Percentiles rank a stretch among this genome's conserved stretches.
Evolutionary conservation across 1,140 invertebrate genomes (phyloP).

Genomic region (Bombyx mandarina): DNA sequence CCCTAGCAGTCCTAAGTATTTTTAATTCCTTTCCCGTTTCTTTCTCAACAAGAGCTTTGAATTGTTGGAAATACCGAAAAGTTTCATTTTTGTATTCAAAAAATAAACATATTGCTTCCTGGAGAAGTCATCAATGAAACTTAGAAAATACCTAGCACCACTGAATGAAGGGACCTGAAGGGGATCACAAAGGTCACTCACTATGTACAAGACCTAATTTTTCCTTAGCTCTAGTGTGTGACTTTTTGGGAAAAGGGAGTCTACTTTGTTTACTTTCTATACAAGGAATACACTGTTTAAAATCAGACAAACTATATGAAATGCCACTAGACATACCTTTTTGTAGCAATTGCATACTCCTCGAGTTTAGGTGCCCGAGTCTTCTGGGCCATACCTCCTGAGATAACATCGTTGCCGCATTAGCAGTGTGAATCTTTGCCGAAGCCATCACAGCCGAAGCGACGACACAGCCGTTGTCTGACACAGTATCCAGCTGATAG

Average conservation of each 20-base stretch:
- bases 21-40: conserved; percentile 35
- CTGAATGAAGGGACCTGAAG: conserved; percentile 21
- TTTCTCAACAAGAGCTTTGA: conserved; percentile 2
- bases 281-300: no score
- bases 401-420: no score
- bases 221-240: conserved; percentile 16
- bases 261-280: conserved; percentile 3
- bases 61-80: conserved; percentile 9
- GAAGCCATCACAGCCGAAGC: no score
- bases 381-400: conserved; percentile 11
- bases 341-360: conserved; percentile 22
- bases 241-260: conserved; percentile 18
- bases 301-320: no score
- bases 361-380: conserved; percentile 15
- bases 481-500: no score
- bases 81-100: conserved; percentile 46
- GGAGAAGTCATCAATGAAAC: conserved; percentile 38
- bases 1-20: conserved; percentile 30
- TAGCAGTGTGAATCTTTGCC: no score
- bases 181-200: conserved; percentile 28
- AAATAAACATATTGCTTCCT: conserved; percentile 38
- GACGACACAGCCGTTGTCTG: no score
- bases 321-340: conserved; percentile 19
- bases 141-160: conserved; percentile 34
- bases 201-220: conserved; percentile 28